These are phyloP conservation scores for Zaprionus africanus DNA, from an alignment of 1,140 invertebrate species.

Conservation along the genomic window DNA sequence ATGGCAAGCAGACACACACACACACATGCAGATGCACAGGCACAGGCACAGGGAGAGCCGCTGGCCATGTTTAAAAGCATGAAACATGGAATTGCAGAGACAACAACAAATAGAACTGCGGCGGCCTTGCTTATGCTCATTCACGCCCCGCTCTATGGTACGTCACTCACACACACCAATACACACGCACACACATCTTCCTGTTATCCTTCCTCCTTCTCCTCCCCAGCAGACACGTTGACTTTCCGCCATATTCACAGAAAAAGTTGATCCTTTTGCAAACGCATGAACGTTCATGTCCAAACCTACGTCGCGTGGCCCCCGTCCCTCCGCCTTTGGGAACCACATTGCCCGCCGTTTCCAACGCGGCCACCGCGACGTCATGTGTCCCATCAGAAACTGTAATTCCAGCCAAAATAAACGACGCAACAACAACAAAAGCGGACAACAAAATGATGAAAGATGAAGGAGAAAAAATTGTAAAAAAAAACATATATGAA, in stretches of 20 bases:
- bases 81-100: conserved; percentile 29
- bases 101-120: conserved; percentile 7
- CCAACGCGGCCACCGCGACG: neutral
- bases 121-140: conserved; percentile 5
- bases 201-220: neutral
- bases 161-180: conserved; percentile 12
- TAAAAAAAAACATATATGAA: conserved; percentile 67
- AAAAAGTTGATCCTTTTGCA: conserved; percentile 72
- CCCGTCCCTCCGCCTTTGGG: neutral
- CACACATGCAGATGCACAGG: neutral
- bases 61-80: conserved; percentile 44
- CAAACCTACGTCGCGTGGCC: conserved; percentile 7
- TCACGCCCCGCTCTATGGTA: conserved; percentile 15
- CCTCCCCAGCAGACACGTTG: conserved; percentile 31
- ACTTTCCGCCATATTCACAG: conserved; percentile 68
- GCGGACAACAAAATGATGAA: conserved; percentile 24
- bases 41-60: conserved; percentile 13
- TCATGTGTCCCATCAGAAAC: conserved; percentile 45
- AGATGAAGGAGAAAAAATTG: conserved; percentile 44
- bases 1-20: conserved; percentile 26
- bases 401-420: conserved; percentile 67
- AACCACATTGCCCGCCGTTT: conserved; percentile 13
- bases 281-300: conserved; percentile 19
- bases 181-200: conserved; percentile 12
- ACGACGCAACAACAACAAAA: conserved; percentile 29